Base-by-base conservation (phyloP, 1,140 invertebrate genomes). In the Idris sp. region DNA sequence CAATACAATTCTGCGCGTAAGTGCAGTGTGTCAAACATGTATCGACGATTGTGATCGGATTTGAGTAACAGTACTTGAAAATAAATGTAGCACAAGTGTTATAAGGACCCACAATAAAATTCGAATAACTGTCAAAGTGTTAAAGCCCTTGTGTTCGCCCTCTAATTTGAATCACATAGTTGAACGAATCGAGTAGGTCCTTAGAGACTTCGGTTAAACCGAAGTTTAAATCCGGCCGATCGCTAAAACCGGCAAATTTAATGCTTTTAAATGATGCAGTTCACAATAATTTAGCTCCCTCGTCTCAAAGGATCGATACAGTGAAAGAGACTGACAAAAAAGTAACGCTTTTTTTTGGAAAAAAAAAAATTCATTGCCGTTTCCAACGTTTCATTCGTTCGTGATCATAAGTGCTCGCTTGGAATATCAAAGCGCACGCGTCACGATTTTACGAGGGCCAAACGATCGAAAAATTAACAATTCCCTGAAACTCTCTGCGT, bases 391-490 rank as follows among this genome's bases (percentile, higher is more conserved):
- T 51, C 18, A 16, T 8, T 36, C 31, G 38, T 8, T 8, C 51
- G 13, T 54, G 51, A 22, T 30, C 51, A 16, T 30, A 35, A 54
- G 51, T 28, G 26, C 9, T 49, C 25, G 10, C 15, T 28, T 22
- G 2, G 25, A 15, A 22, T 4, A 22, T 25, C 8, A 5, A 33
- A 44, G 58, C 44, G 33, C 41, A 48, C 40, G 62, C 62, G 49
- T 31, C 26, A 19, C 35, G 31, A 49, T 54, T 67, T 67, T 54
- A 48, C 40, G 19, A 30, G 26, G 22, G 28, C 41, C 14, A 43
- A 43, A 49, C 74, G 77, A 79, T 76, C 74, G 78, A 73, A 79
- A 81, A 81, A 80, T 81, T 80, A 81, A 81, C 79, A 78, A 81
- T 62, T 53, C 74, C 68, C 79, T 68, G 67, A 67, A 11, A 31